phyloP scores from a whole-genome alignment of 2,113 vertebrate species.

The Gallinago media region DNA sequence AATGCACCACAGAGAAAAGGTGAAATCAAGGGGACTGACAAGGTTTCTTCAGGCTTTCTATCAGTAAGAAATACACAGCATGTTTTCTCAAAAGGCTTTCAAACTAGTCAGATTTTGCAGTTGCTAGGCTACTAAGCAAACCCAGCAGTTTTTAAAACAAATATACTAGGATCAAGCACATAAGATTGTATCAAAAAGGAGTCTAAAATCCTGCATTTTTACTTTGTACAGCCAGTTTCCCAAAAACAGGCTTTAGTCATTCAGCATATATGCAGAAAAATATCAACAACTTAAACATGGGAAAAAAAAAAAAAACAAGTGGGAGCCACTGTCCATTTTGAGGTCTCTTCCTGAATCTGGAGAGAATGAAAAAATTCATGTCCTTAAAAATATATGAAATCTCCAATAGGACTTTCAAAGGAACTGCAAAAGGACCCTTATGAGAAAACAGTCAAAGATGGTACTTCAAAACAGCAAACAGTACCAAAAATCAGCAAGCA shows the following conservation, averaged over 20 bases:
- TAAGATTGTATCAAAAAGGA: not conserved
- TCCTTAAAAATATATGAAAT: not conserved
- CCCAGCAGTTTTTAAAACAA: not conserved
- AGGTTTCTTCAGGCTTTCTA: not conserved
- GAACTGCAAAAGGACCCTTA: not conserved
- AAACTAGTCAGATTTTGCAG: not conserved
- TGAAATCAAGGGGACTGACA: slow-evolving; percentile 31
- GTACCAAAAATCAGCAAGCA: not conserved
- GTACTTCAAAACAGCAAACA: not conserved
- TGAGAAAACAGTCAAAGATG: accelerated
- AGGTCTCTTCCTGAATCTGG: not conserved
- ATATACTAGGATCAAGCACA: not conserved
- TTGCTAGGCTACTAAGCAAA: slow-evolving; percentile 47
- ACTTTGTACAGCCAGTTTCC: not conserved
- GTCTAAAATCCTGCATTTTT: not conserved
- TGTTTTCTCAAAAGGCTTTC: not conserved
- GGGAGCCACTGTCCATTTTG: not conserved
- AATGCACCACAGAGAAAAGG: not conserved
- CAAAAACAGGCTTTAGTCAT: not conserved
- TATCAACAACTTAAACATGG: not conserved
- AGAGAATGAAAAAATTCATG: not conserved
- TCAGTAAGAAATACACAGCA: not conserved
- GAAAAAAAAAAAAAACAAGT: not conserved
- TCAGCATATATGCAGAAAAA: not conserved
- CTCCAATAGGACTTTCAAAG: not conserved